Conservation (phyloP, 2,797 vertebrate genomes). For the Tadarida brasiliensis region DNA sequence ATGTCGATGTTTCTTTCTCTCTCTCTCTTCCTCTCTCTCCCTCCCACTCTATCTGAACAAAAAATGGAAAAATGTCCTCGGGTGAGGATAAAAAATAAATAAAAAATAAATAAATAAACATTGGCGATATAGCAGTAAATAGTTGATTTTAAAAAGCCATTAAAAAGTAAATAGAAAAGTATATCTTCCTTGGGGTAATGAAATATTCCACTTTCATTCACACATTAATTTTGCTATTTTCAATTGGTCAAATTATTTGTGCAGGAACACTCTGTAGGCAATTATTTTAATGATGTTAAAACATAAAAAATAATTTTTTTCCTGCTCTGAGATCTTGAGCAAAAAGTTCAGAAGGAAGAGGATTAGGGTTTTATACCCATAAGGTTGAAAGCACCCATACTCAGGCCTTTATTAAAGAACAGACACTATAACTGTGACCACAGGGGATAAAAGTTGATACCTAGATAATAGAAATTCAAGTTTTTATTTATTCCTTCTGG, state of each 20-base stretch:
- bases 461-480: constrained; percentile 31
- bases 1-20: too few relatives aligned
- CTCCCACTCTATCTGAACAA: too few relatives aligned
- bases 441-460: not conserved
- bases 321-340: not conserved
- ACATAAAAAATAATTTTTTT: not conserved
- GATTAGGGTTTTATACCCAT: not conserved
- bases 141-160: not conserved
- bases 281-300: constrained; percentile 39
- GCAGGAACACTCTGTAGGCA: not conserved
- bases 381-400: not conserved
- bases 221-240: constrained; percentile 46
- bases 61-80: too few relatives aligned
- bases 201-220: not conserved
- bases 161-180: constrained; percentile 55
- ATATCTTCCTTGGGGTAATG: not conserved
- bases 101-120: too few relatives aligned
- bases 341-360: constrained; percentile 53
- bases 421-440: not conserved
- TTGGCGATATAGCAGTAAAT: not conserved
- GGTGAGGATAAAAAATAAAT: too few relatives aligned
- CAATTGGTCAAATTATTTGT: not conserved
- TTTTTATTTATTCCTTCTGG: constrained; percentile 21
- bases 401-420: constrained; percentile 47
- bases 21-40: too few relatives aligned